Evolutionary conservation across 1,140 invertebrate genomes (phyloP), one percentile per base, ranked within the genome.

Genomic region (Panonychus citri): DNA sequence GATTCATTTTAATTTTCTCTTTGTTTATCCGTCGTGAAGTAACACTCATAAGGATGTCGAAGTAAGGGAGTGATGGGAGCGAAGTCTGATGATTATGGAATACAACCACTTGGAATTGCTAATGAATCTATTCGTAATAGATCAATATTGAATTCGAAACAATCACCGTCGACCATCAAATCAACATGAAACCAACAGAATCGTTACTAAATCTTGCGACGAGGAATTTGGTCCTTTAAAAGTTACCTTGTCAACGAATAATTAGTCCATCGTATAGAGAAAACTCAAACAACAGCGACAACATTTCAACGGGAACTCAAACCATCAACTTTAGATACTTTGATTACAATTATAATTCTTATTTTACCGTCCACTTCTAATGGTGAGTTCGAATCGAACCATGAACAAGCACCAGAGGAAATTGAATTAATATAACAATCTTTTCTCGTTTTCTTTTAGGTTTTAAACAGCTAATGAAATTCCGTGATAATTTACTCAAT

Each of bases 61-160:
- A 75, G 85, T 42, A 85, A 87, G 64, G 87, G 83, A 0, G 80
- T 88, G 15, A 82, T 88, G 75, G 82, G 81, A 1, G n/a, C n/a
- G n/a, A n/a, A n/a, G n/a, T 80, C 85, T 63, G 70, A 82, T 61
- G 85, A 85, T 39, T 63, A 61, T 48, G 79, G 85, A 58, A 90
- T 93, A 86, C 83, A 90, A 69, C 90, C 87, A 1, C 70, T 91
- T 15, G 86, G 86, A 1, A 85, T 84, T 1, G 83, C 83, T 63
- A 88, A 88, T 64, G 81, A 84, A 66, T 85, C 83, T 66, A 57
- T 60, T 26, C 51, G 52, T 13, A 61, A 56, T 3, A 13, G 59
- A 34, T 60, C 59, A 17, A 60, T 57, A 24, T 39, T 60, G 37
- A 57, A 60, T 28, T 42, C 40, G 0, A 58, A 58, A 51, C 24